Conservation (phyloP, 2,888 invertebrate species). For the Maniola hyperantus region DNA sequence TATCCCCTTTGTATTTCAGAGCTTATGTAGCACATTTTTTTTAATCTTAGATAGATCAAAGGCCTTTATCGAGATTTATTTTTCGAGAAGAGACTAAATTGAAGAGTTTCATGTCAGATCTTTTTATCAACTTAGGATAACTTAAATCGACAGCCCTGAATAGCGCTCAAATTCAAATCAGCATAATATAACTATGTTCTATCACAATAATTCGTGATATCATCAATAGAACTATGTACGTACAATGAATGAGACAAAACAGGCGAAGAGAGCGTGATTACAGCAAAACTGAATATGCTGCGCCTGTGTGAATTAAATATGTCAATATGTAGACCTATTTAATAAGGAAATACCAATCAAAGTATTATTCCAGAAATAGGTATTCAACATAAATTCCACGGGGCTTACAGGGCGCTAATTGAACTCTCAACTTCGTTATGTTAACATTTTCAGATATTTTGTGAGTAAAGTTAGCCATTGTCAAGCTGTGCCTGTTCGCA, state of each 20-base stretch:
- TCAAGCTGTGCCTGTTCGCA: too few relatives aligned
- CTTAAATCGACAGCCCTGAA: background rate
- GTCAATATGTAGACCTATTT: background rate
- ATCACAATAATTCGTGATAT: constrained; percentile 10
- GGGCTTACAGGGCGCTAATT: background rate
- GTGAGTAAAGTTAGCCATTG: too few relatives aligned
- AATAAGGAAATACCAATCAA: background rate
- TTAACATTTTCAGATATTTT: too few relatives aligned
- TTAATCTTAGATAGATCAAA: background rate
- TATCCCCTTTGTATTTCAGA: background rate
- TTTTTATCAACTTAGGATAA: background rate
- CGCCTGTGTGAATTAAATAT: background rate
- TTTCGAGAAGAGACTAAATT: background rate
- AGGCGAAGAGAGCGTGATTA: constrained; percentile 2
- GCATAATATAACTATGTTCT: constrained; percentile 11
- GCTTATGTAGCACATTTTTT: background rate
- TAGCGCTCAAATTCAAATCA: constrained; percentile 6
- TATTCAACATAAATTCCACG: background rate
- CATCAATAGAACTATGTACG: constrained; percentile 9
- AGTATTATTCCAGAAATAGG: background rate
- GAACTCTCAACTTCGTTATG: too few relatives aligned
- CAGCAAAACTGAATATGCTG: background rate
- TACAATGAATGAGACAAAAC: constrained; percentile 9
- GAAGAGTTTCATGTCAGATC: background rate
- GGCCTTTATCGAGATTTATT: background rate